Base-by-base conservation (phyloP, 2,113 vertebrate species). In the Delphinus delphis region DNA sequence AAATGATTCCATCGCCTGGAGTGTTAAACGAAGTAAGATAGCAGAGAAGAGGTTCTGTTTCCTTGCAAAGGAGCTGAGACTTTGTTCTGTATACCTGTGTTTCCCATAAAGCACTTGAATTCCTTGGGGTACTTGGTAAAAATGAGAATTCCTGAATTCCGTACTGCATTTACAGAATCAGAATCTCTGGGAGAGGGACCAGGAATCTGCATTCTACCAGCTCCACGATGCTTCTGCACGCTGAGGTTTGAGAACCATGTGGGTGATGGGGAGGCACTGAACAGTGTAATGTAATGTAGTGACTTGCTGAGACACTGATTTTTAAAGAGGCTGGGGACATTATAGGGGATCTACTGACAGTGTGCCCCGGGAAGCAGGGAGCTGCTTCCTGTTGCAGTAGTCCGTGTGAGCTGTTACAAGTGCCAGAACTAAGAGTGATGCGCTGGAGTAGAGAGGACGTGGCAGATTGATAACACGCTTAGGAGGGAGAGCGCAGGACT, bases 211-310 rank as follows among this genome's bases (percentile, higher is more conserved):
- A 14, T 87, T 86, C 65, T 62, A 14, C n/a, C 25, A 41, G 41
- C 26, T 36, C 2, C 55, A 17, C 10, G 67, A 33, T 3, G 41
- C 11, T 60, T 12, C 17, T 11, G 6, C 7, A 8, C 65, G 21
- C 13, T 23, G 77, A 68, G 9, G 33, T 76, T 18, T 74, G 25
- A 74, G 55, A 81, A 23, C 26, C 3, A 1, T 12, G 25, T 38
- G 6, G 28, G 13, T 44, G 10, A n/a, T 33, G 18, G 13, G 9
- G 26, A 36, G 33, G 50, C 41, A 10, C 3, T 47, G 60, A 50
- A 21, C 3, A 0, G 15, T 11, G 17, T 55, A 2, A 77, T 8
- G 8, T 15, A 21, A 25, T 41, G 8, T 31, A n/a, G 26, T n/a
- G 68, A 88, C 70, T 93, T 74, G 5, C 10, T 38, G 36, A 11